phyloP scores from a whole-genome alignment of 2,113 vertebrate species.

The Girardinichthys multiradiatus region DNA sequence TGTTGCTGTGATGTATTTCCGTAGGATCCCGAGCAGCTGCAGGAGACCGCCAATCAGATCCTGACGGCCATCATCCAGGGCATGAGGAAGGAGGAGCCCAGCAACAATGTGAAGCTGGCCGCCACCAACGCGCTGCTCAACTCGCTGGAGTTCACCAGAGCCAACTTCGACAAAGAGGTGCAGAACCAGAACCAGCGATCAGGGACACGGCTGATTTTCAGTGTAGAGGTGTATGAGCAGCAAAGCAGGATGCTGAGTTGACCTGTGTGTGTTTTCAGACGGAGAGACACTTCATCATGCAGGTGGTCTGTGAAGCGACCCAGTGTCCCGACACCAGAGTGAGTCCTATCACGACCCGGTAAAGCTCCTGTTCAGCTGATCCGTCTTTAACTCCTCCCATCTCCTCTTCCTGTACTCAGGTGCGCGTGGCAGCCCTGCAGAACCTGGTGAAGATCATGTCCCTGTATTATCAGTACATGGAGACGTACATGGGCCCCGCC shows the following conservation, averaged over 20 bases:
- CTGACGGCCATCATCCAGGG: slow-evolving; percentile 99
- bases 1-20: not conserved
- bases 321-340: slow-evolving; percentile 98
- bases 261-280: slow-evolving; percentile 77
- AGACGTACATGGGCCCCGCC: slow-evolving; percentile 98
- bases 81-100: slow-evolving; percentile 99
- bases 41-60: slow-evolving; percentile 98
- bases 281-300: slow-evolving; percentile 99
- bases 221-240: no score
- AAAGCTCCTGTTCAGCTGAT: no score
- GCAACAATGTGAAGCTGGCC: slow-evolving; percentile 97
- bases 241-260: no score
- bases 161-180: slow-evolving; percentile 99
- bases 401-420: slow-evolving; percentile 74
- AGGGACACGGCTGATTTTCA: not conserved
- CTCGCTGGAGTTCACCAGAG: slow-evolving; percentile 99
- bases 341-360: slow-evolving; percentile 64
- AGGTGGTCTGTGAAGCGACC: slow-evolving; percentile 98
- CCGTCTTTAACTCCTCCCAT: not conserved
- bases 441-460: slow-evolving; percentile 99
- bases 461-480: slow-evolving; percentile 98
- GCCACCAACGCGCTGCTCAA: slow-evolving; percentile 98
- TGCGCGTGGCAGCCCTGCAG: slow-evolving; percentile 96
- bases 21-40: slow-evolving; percentile 97
- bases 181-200: not conserved